These are phyloP conservation scores for Scaptomyza pallida DNA, from an alignment of 1,140 invertebrate genomes.

Conservation along the genomic window DNA sequence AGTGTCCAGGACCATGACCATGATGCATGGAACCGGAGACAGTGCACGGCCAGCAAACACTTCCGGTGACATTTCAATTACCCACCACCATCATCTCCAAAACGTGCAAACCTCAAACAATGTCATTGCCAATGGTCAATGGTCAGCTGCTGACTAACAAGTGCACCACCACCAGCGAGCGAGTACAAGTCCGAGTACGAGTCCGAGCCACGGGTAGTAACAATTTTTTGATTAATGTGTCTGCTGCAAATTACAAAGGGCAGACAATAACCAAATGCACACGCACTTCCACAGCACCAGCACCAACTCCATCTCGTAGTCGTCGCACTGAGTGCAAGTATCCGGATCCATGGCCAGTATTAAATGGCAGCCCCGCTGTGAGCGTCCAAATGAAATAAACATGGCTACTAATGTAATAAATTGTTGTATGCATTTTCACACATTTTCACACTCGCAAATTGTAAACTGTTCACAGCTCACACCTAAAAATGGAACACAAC, in stretches of 20 bases:
- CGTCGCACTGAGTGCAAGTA: not conserved
- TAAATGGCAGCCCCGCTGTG: slow-evolving; percentile 42
- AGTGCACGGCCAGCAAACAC: slow-evolving; percentile 76
- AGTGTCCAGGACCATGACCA: slow-evolving; percentile 18
- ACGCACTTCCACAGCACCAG: slow-evolving; percentile 12
- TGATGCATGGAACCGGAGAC: slow-evolving; percentile 66
- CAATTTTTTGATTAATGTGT: slow-evolving; percentile 84
- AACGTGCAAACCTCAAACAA: slow-evolving; percentile 51
- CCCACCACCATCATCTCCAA: slow-evolving; percentile 64
- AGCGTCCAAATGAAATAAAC: slow-evolving; percentile 72
- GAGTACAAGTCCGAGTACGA: too few species aligned
- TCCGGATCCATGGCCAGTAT: slow-evolving; percentile 18
- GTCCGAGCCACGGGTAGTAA: slow-evolving; percentile 53
- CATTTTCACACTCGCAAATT: slow-evolving; percentile 20
- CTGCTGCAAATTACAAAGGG: slow-evolving; percentile 81
- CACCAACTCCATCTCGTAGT: not conserved
- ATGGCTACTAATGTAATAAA: slow-evolving; percentile 72
- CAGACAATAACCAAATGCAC: slow-evolving; percentile 69
- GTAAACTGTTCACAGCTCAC: slow-evolving; percentile 5
- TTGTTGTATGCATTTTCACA: slow-evolving; percentile 19
- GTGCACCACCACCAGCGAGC: slow-evolving; percentile 5
- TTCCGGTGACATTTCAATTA: slow-evolving; percentile 84
- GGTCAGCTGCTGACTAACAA: slow-evolving; percentile 44
- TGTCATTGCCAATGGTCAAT: slow-evolving; percentile 10
- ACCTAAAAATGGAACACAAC: slow-evolving; percentile 19